Evolutionary conservation across 2,888 invertebrate species (phyloP).

Genomic region (Pristionchus fissidentatus): DNA sequence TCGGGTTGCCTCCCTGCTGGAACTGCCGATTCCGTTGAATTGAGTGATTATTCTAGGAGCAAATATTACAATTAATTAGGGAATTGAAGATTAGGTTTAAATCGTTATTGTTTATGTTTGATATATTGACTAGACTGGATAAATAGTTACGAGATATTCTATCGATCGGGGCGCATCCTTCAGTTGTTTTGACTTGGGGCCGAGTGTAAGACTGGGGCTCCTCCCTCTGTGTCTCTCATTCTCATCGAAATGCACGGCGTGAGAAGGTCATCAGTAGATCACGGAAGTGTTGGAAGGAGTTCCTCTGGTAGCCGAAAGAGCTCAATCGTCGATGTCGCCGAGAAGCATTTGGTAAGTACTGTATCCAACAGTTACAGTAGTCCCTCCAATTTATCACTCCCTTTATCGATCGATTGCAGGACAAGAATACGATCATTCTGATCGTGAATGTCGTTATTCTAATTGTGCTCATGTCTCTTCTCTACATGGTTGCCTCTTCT

Average conservation of each 20-base stretch:
- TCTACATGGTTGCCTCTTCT: slow-evolving; percentile 73
- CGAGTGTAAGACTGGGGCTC: slow-evolving; percentile 33
- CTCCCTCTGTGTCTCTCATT: slow-evolving; percentile 35
- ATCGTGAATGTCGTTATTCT: slow-evolving; percentile 71
- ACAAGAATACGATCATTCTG: slow-evolving; percentile 64
- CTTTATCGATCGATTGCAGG: slow-evolving; percentile 43
- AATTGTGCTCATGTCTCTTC: slow-evolving; percentile 66
- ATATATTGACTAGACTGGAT: background rate
- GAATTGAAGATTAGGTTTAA: background rate
- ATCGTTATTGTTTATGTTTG: slow-evolving; percentile 6
- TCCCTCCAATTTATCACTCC: background rate
- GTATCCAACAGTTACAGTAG: background rate
- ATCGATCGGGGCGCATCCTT: slow-evolving; percentile 28
- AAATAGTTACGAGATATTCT: background rate
- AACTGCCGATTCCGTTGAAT: slow-evolving; percentile 22
- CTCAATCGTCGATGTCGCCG: slow-evolving; percentile 70
- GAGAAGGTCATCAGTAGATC: slow-evolving; percentile 43
- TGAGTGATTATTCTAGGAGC: background rate
- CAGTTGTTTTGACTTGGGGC: slow-evolving; percentile 26
- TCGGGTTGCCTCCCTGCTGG: slow-evolving; percentile 13
- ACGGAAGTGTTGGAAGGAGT: background rate
- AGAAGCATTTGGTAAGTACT: slow-evolving; percentile 66
- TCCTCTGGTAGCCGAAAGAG: slow-evolving; percentile 54
- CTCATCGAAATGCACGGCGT: slow-evolving; percentile 47
- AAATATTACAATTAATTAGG: slow-evolving; percentile 21